A percentile compares a stretch with the other conserved stretches of the same genome.
Evolutionary conservation across 2,797 vertebrate species (phyloP).

Genomic region (Syngnathus rostellatus): DNA sequence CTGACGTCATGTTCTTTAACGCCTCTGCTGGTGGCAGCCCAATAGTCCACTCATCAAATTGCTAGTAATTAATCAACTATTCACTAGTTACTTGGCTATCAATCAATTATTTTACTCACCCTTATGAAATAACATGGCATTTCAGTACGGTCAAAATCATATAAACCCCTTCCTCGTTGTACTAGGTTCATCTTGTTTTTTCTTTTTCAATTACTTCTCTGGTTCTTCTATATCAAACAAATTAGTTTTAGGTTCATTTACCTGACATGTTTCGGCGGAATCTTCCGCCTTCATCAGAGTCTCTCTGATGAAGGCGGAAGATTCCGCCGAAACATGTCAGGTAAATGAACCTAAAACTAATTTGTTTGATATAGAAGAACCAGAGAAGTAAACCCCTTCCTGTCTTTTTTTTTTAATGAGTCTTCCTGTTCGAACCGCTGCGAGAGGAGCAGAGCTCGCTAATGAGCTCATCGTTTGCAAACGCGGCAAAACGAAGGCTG

Average conservation of each 20-base stretch:
- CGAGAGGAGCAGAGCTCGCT: background rate
- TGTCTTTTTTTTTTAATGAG: constrained; percentile 1
- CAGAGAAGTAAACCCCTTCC: background rate
- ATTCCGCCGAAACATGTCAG: too few species aligned
- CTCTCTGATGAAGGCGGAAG: too few species aligned
- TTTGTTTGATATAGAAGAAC: too few species aligned
- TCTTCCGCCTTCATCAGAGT: too few species aligned
- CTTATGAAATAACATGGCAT: background rate
- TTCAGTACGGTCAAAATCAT: background rate
- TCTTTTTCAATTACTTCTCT: too few species aligned
- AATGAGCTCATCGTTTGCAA: constrained; percentile 10
- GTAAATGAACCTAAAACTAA: too few species aligned
- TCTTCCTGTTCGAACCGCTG: background rate
- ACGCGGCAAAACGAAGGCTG: constrained; percentile 2
- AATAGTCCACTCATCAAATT: background rate
- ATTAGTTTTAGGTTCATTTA: too few species aligned
- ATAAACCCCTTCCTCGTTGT: background rate
- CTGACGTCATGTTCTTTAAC: background rate
- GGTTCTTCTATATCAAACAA: too few species aligned
- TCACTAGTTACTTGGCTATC: background rate
- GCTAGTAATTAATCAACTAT: background rate
- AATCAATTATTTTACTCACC: background rate
- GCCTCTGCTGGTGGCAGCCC: background rate
- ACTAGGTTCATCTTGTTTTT: too few species aligned
- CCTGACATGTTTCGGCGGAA: too few species aligned